Conservation (phyloP, 1,140 invertebrate species). For the Lordiphosa collinella region DNA sequence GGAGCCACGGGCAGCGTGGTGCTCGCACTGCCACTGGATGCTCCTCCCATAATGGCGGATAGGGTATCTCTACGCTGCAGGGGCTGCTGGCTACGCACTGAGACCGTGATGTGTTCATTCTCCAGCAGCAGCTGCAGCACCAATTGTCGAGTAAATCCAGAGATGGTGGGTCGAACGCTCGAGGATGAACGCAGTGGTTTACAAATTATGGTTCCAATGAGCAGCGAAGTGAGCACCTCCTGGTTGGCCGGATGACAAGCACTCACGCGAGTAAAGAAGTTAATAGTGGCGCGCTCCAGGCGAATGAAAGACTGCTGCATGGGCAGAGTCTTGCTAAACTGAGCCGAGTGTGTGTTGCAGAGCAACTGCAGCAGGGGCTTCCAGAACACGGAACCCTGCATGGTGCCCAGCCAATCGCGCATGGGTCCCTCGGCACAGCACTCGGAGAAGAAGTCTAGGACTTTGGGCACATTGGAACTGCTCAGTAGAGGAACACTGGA, state of each 20-base stretch:
- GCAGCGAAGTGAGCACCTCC: constrained; percentile 87
- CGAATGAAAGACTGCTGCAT: constrained; percentile 82
- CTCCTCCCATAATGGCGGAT: constrained; percentile 48
- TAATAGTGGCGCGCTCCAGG: constrained; percentile 87
- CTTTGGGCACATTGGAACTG: constrained; percentile 80
- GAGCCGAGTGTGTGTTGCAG: constrained; percentile 81
- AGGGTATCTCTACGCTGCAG: constrained; percentile 60
- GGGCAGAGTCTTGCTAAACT: constrained; percentile 80
- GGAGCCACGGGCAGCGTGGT: constrained; percentile 56
- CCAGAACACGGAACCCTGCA: constrained; percentile 91
- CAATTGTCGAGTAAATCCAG: constrained; percentile 91
- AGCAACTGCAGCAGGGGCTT: constrained; percentile 87
- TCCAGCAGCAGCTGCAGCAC: constrained; percentile 92
- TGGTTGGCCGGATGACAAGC: constrained; percentile 92
- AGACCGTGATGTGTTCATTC: constrained; percentile 89
- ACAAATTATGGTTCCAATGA: constrained; percentile 80
- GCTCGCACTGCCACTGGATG: constrained; percentile 33
- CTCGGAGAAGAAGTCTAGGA: constrained; percentile 90
- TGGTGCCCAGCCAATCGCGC: constrained; percentile 91
- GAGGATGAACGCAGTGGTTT: constrained; percentile 43
- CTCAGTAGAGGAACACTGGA: constrained; percentile 38
- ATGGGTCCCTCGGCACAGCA: constrained; percentile 89
- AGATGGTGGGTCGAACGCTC: constrained; percentile 81
- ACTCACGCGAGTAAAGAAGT: constrained; percentile 88
- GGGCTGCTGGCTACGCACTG: constrained; percentile 82